Percentiles rank a stretch among this genome's conserved stretches.
phyloP scores from a whole-genome alignment of 2,113 vertebrate genomes.

The Takifugu bimaculatus region DNA sequence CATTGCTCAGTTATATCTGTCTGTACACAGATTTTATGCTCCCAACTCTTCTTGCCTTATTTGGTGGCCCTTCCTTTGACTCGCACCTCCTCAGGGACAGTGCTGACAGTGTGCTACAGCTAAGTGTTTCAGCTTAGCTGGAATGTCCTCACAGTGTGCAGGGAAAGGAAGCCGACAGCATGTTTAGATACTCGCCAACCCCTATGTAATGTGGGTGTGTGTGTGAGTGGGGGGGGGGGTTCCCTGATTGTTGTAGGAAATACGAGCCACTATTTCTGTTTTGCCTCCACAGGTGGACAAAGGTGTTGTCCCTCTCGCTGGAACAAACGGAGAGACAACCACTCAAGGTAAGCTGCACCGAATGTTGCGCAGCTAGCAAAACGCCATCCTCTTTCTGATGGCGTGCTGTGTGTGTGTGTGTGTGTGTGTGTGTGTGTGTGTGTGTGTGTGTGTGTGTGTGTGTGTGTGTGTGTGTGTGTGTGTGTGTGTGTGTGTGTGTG shows the following conservation, averaged over 20 bases:
- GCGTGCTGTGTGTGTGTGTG: too few species aligned
- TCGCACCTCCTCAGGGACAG: background rate
- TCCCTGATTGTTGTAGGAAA: background rate
- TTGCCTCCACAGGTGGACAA: conserved; percentile 86
- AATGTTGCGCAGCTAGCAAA: too few species aligned
- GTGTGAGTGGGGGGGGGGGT: conserved; percentile 8
- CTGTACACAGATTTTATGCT: too few species aligned
- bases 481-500: too few species aligned
- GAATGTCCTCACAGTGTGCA: background rate
- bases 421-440: too few species aligned
- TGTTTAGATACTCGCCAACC: conserved; percentile 38
- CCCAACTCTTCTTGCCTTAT: background rate
- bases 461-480: too few species aligned
- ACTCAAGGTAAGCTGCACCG: conserved; percentile 84
- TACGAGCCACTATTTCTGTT: background rate
- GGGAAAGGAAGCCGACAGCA: conserved; percentile 10
- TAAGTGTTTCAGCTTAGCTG: background rate
- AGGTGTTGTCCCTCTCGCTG: conserved; percentile 92
- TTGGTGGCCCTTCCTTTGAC: background rate
- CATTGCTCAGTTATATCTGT: background rate
- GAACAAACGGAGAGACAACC: conserved; percentile 94
- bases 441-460: too few species aligned
- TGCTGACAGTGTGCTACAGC: conserved; percentile 2
- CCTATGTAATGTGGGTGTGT: conserved; percentile 1
- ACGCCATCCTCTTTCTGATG: background rate